Evolutionary conservation across 2,888 invertebrate genomes (phyloP), one percentile per base, ranked within the genome.

Genomic region (Baccha elongata): DNA sequence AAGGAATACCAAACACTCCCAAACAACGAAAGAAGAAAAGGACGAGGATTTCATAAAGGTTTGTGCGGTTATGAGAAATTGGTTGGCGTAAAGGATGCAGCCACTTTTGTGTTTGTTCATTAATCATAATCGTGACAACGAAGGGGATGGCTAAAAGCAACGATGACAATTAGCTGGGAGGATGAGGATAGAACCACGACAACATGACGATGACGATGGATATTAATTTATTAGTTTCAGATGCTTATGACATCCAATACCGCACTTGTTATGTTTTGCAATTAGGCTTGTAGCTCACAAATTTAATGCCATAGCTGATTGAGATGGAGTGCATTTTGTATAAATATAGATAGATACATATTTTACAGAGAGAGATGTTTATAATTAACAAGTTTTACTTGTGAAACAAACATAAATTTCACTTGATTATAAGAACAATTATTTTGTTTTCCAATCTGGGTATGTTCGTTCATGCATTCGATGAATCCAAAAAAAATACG

Each of bases 201-300:
- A 13, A 48, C 23, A n/a, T n/a, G n/a, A 62, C 23, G 26, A 17
- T 23, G 65, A 62, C 50, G 74, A 62, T 40, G 52, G 53, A 76
- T 71, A 67, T 67, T 55, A 81, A 81, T 81, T 81, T 76, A 71
- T 75, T 71, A 37, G 76, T 26, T 60, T 55, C 29, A 71, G 53
- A 42, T 81, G 81, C 42, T 58, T 53, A 17, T 67, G 81, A 67
- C 71, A 60, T 23, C 48, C 46, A 58, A 69, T 65, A 58, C 50
- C 50, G 48, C 19, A 37, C 23, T 35, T 46, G 64, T 58, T 78
- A 26, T 55, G 42, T 21, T 46, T 44, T 32, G 60, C 17, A 15
- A 44, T 44, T 44, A 29, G 29, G 19, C 42, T 7, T 58, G 68
- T 15, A 48, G 55, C 55, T 58, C n/a, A 46, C 10, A 26, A 58